Conservation (phyloP, 2,888 invertebrate species). For the Polymixis lichenea region DNA sequence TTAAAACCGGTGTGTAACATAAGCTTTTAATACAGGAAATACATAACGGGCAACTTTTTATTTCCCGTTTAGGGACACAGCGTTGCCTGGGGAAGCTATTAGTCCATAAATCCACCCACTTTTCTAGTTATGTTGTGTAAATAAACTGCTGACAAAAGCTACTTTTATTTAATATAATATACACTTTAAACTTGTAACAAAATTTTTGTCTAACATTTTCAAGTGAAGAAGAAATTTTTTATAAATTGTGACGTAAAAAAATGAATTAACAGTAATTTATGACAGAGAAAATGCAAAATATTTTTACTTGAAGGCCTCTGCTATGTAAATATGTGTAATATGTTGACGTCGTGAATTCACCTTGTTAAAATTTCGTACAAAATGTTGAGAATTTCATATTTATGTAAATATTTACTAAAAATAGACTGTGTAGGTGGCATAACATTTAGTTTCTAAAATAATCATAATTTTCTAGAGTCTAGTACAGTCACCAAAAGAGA, state of each 20-base stretch:
- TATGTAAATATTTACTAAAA: constrained; percentile 16
- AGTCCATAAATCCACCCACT: not conserved
- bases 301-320: constrained; percentile 34
- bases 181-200: not conserved
- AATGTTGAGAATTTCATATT: constrained; percentile 19
- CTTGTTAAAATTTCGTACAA: constrained; percentile 43
- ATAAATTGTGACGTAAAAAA: constrained; percentile 1
- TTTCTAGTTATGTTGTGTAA: not conserved
- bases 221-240: not conserved
- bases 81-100: not conserved
- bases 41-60: not conserved
- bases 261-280: constrained; percentile 39
- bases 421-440: constrained; percentile 11
- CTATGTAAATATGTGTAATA: constrained; percentile 53
- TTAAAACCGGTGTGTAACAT: no score
- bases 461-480: not conserved
- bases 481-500: no score
- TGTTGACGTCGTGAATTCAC: constrained; percentile 23
- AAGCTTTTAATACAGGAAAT: not conserved
- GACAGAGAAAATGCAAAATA: constrained; percentile 35
- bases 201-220: not conserved
- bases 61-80: not conserved
- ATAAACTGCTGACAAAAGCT: not conserved
- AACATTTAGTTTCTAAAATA: not conserved
- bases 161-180: not conserved